Evolutionary conservation across 1,140 invertebrate genomes (phyloP).

Genomic region (Bicyclus anynana): DNA sequence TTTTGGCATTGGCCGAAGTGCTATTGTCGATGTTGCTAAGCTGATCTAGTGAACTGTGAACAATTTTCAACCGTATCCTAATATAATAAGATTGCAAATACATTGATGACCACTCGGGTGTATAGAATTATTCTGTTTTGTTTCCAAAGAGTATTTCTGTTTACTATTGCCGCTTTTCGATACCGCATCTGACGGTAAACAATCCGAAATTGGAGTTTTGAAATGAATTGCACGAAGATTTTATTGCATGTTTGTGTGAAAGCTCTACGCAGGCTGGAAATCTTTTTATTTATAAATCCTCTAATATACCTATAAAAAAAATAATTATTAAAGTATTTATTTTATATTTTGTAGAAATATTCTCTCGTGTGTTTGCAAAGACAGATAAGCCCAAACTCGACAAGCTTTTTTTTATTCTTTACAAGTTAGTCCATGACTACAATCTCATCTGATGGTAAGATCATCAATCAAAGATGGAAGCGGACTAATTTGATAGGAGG

Average conservation of each 20-base stretch:
- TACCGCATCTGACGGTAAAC: constrained; percentile 37
- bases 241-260: constrained; percentile 12
- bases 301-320: too few species aligned
- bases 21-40: constrained; percentile 29
- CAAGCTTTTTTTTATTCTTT: too few species aligned
- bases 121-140: constrained; percentile 32
- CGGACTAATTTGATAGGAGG: too few species aligned
- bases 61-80: constrained; percentile 22
- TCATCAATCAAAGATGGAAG: too few species aligned
- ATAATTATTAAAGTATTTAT: too few species aligned
- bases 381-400: too few species aligned
- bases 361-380: too few species aligned
- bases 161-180: constrained; percentile 33
- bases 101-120: not conserved
- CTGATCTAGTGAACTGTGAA: constrained; percentile 15
- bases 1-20: constrained; percentile 32
- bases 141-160: constrained; percentile 35
- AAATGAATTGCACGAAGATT: constrained; percentile 33
- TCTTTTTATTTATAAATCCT: too few species aligned
- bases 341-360: too few species aligned
- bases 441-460: too few species aligned
- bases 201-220: constrained; percentile 35
- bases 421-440: too few species aligned
- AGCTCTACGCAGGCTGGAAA: not conserved
- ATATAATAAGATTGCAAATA: not conserved